Conservation (phyloP, 2,797 vertebrate genomes). For the Schizopygopsis pylzovi region DNA sequence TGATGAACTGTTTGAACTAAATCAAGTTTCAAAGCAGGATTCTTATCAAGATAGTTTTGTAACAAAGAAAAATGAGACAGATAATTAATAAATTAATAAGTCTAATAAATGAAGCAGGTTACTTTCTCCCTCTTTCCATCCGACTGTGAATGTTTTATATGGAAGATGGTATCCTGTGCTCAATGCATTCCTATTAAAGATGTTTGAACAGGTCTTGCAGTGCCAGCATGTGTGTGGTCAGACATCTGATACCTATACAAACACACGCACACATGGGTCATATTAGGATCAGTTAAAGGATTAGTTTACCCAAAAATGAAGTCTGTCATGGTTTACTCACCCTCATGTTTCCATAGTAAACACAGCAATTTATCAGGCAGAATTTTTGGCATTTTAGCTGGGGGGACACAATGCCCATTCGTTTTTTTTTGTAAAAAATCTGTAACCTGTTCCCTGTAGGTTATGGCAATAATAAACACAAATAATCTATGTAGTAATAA, state of each 20-base stretch:
- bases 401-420: not conserved
- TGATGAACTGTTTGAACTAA: not conserved
- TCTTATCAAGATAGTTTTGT: not conserved
- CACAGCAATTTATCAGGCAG: not conserved
- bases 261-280: slow-evolving; percentile 19
- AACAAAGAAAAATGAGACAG: not conserved
- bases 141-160: not conserved
- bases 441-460: too few relatives aligned
- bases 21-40: not conserved
- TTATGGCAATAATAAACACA: not conserved
- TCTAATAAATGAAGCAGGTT: not conserved
- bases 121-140: not conserved
- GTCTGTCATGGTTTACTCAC: not conserved
- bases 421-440: not conserved
- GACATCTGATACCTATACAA: slow-evolving; percentile 26
- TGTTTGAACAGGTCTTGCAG: slow-evolving; percentile 8
- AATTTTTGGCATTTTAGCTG: not conserved
- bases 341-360: not conserved
- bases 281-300: slow-evolving; percentile 6
- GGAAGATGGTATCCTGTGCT: not conserved
- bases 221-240: slow-evolving; percentile 22
- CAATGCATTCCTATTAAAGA: slow-evolving; percentile 8
- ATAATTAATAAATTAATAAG: not conserved
- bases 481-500: not conserved
- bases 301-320: not conserved